A percentile compares a stretch with the other conserved stretches of the same genome.
phyloP scores from a whole-genome alignment of 2,113 vertebrate species.

The Lichenostomus cassidix region DNA sequence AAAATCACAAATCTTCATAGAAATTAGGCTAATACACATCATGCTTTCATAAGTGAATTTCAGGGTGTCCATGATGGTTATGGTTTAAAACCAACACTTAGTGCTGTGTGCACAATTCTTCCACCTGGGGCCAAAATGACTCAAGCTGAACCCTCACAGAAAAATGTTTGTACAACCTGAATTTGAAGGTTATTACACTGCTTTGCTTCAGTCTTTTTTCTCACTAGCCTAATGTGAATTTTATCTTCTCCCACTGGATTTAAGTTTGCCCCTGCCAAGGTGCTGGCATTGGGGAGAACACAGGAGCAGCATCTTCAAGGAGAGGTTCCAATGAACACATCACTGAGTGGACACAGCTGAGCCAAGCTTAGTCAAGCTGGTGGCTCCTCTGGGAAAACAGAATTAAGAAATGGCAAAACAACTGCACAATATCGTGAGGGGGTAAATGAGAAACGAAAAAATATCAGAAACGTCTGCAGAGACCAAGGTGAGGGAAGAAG shows the following conservation, averaged over 20 bases:
- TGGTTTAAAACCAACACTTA: background rate
- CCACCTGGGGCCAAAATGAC: background rate
- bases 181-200: background rate
- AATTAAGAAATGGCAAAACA: background rate
- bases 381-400: background rate
- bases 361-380: too few relatives aligned
- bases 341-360: background rate
- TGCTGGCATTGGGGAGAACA: accelerated
- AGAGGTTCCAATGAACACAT: too few relatives aligned
- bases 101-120: background rate
- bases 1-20: background rate
- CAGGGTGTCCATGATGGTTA: background rate
- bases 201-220: background rate
- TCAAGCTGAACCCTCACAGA: background rate
- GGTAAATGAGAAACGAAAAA: background rate
- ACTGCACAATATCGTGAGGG: accelerated
- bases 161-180: background rate
- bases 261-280: accelerated
- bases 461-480: background rate
- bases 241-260: background rate
- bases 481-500: background rate
- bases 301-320: background rate
- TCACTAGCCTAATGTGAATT: background rate
- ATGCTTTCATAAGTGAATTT: background rate
- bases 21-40: background rate